phyloP scores from a whole-genome alignment of 1,140 invertebrate species.

The Caenorhabditis briggsae region DNA sequence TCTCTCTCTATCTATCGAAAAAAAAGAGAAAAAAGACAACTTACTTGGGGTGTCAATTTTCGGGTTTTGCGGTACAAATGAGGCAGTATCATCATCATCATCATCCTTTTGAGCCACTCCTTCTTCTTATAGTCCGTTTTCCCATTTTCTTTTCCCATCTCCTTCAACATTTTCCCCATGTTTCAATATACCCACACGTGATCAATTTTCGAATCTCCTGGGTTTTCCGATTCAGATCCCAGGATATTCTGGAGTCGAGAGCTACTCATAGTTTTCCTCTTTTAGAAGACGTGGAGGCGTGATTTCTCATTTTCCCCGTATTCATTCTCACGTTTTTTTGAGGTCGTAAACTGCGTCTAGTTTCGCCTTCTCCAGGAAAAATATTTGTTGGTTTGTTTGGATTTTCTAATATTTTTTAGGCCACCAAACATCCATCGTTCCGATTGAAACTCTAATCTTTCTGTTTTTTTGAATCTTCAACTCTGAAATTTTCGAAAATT shows the following conservation, averaged over 20 bases:
- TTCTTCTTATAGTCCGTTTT: not conserved
- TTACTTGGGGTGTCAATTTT: constrained; percentile 38
- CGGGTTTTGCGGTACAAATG: constrained; percentile 36
- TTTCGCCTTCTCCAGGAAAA: not conserved
- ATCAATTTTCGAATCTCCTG: not conserved
- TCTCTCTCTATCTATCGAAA: not conserved
- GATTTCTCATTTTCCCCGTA: not conserved
- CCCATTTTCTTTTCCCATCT: not conserved
- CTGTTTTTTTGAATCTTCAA: too few relatives aligned
- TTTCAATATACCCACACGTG: not conserved
- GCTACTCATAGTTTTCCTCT: not conserved
- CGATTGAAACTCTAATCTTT: too few relatives aligned
- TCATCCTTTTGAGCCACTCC: constrained; percentile 35
- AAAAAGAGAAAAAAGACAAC: not conserved
- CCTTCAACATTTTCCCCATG: not conserved
- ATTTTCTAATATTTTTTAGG: too few relatives aligned
- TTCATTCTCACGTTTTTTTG: not conserved
- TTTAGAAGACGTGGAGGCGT: not conserved
- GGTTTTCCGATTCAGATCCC: too few relatives aligned
- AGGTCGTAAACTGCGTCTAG: constrained; percentile 6
- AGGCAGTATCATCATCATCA: not conserved
- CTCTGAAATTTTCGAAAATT: too few relatives aligned
- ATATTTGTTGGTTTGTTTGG: not conserved
- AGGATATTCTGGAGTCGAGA: too few relatives aligned
- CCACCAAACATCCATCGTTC: too few relatives aligned